A percentile compares a stretch with the other conserved stretches of the same genome.
Evolutionary conservation across 2,888 invertebrate genomes (phyloP).

Genomic region (Mesorhabditis spiculigera): DNA sequence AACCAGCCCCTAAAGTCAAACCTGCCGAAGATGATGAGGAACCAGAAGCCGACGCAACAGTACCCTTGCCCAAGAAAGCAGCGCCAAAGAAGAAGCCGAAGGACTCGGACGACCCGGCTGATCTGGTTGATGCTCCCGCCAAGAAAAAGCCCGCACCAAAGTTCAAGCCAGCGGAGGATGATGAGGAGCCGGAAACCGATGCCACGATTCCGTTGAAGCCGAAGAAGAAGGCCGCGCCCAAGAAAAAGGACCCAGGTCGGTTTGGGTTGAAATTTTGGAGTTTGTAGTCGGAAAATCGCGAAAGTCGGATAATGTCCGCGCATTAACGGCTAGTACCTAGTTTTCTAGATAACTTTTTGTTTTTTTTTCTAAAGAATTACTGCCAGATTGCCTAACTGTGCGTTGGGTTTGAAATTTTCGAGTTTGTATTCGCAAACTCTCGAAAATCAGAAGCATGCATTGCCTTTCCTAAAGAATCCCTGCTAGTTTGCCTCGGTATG

Average conservation of each 20-base stretch:
- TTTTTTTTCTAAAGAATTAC: too few species aligned
- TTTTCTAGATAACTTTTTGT: too few species aligned
- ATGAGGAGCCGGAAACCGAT: conserved; percentile 31
- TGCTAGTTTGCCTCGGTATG: too few species aligned
- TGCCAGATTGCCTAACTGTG: too few species aligned
- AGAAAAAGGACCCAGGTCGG: neutral
- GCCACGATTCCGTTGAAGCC: conserved; percentile 24
- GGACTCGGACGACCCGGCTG: neutral
- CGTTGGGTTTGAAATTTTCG: too few species aligned
- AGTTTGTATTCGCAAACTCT: too few species aligned
- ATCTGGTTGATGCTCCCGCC: neutral
- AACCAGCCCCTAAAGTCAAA: too few species aligned
- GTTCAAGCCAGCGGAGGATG: conserved; percentile 14
- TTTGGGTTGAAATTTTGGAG: neutral
- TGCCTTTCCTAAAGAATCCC: too few species aligned
- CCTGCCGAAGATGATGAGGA: neutral
- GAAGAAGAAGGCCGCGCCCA: neutral
- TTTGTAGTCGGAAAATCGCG: neutral
- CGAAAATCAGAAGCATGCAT: too few species aligned
- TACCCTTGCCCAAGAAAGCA: neutral
- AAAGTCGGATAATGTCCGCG: neutral
- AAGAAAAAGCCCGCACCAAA: neutral
- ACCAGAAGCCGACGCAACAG: neutral
- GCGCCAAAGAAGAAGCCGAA: neutral
- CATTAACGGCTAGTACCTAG: too few species aligned